These are phyloP conservation scores for Parasteatoda lunata DNA, from an alignment of 2,888 invertebrate species.

Conservation along the genomic window DNA sequence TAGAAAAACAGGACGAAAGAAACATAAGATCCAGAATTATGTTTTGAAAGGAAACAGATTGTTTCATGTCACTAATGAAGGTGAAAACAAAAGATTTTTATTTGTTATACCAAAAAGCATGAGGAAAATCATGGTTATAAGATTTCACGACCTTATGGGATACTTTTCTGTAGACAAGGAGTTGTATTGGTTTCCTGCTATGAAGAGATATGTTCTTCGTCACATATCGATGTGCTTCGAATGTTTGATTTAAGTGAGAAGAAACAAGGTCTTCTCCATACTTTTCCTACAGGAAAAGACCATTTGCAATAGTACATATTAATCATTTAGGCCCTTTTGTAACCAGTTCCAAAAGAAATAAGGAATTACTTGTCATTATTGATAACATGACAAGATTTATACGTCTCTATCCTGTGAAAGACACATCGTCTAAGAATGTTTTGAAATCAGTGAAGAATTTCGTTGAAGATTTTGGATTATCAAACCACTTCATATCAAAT, in stretches of 20 bases:
- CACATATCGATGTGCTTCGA: background rate
- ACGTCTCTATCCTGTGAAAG: background rate
- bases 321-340: background rate
- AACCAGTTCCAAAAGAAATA: background rate
- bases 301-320: background rate
- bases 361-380: background rate
- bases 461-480: slow-evolving; percentile 1
- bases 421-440: background rate
- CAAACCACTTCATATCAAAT: background rate
- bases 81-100: background rate
- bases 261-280: background rate
- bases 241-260: background rate
- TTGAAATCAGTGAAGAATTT: background rate
- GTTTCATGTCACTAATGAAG: background rate
- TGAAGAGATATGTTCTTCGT: background rate
- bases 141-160: background rate
- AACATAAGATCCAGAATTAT: background rate
- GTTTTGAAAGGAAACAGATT: slow-evolving; percentile 7
- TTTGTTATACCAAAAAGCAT: background rate
- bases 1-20: background rate
- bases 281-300: background rate
- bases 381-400: too few relatives aligned
- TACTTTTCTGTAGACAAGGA: background rate
- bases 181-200: background rate
- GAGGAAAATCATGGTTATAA: background rate